Base-by-base conservation (phyloP, 1,140 invertebrate species). In the Zeugodacus cucurbitae region DNA sequence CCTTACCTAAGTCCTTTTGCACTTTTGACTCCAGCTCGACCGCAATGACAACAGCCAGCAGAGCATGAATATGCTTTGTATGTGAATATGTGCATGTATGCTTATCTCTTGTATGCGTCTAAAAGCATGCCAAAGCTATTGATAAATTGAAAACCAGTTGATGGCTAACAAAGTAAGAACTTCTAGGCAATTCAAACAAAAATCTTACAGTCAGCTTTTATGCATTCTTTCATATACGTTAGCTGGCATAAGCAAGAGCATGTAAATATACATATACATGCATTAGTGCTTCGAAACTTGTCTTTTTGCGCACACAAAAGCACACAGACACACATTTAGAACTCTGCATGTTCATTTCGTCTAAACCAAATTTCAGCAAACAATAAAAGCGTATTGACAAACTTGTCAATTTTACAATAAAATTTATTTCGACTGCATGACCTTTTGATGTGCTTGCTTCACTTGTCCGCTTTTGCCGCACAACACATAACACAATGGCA, bases 351-450 rank as follows among this genome's bases (percentile, higher is more conserved):
- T 14, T n/a, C 14, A 14, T 67, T 14, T 29, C 6, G n/a, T n/a
- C 67, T 17, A 82, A 82, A 82, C 74, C 74, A n/a, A 82, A 20
- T 11, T 22, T 82, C n/a, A 41, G 22, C 74, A 54, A 82, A 82
- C 44, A 82, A 82, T 54, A 48, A 82, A 82, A 54, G 41, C 41
- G 11, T 48, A 82, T 48, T 82, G 74, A 48, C 74, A 82, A 48
- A 48, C 26, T 82, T 48, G 32, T 74, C 34, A 4, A 34, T 37
- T 74, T 37, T 22, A 74, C 67, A 74, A 74, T 74, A 74, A 74
- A 74, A 74, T 74, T 74, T 74, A 74, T 41, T 74, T 32, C 34
- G 32, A 74, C 67, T 74, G 67, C 67, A 74, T 74, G 34, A 74
- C 67, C 67, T 74, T 74, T 74, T 70, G 64, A 34, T 17, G 11